Conservation (phyloP, 2,888 invertebrate genomes). For the Drosophila monieri region DNA sequence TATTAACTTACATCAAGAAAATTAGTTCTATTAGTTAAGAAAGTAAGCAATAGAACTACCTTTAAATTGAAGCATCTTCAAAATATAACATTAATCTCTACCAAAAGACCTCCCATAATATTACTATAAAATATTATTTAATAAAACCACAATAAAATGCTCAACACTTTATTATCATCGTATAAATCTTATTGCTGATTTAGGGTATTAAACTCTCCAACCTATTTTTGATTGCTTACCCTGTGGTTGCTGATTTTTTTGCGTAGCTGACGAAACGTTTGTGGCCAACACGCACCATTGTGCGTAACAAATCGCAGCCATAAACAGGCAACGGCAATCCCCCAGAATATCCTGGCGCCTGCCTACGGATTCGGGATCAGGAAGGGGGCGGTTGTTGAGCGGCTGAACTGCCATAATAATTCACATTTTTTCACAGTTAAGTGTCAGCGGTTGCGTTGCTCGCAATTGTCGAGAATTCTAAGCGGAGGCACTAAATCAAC, state of each 20-base stretch:
- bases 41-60: too few species aligned
- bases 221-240: constrained; percentile 4
- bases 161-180: constrained; percentile 1
- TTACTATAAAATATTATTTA: not conserved
- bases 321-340: constrained; percentile 62
- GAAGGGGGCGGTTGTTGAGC: not conserved
- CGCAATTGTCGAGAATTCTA: constrained; percentile 67
- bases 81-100: not conserved
- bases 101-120: too few species aligned
- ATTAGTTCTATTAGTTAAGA: too few species aligned
- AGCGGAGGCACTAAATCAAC: constrained; percentile 75
- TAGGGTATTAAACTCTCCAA: constrained; percentile 20
- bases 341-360: constrained; percentile 29
- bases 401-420: constrained; percentile 71
- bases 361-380: constrained; percentile 9
- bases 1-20: too few species aligned
- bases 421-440: constrained; percentile 80
- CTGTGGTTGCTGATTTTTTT: constrained; percentile 14
- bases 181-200: constrained; percentile 6
- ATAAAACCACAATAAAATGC: constrained; percentile 4
- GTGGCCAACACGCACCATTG: constrained; percentile 69
- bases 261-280: constrained; percentile 48
- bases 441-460: constrained; percentile 72
- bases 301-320: constrained; percentile 77
- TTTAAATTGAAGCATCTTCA: too few species aligned